Base-by-base conservation (phyloP, 2,888 invertebrate genomes). In the Sarcophaga carnaria region DNA sequence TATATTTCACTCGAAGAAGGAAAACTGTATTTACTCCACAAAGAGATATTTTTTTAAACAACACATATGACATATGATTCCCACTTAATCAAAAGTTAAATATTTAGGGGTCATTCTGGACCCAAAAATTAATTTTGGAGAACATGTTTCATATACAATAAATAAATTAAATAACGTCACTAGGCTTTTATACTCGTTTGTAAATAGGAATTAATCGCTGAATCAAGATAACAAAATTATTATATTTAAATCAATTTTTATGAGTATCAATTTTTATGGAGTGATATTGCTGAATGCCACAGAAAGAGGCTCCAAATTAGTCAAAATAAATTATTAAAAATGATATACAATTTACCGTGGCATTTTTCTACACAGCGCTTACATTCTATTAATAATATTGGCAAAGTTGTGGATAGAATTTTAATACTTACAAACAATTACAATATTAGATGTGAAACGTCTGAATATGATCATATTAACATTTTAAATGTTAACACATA, bases 91-190 rank as follows among this genome's bases (percentile, higher is more conserved):
- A 27, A 27, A 27, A 27, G 27, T 27, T 27, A 27, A 27, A 27
- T 27, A 27, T 27, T 27, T 27, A 27, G 27, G 27, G 27, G 4
- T 27, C 27, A 27, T 27, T 27, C 27, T 27, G 27, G 27, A 27
- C 27, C 27, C 4, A 27, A 54, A 70, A 70, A 70, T 54, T 5
- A 70, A 70, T 54, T 54, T 70, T 54, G 70, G 70, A 11, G 54
- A 70, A 25, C 17, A 25, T 17, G 27, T 54, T 25, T 70, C 70
- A 8, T 54, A 54, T 45, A 25, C 2, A 1, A 25, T 25, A 25
- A 25, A 25, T 25, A 25, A 25, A 25, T 25, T 25, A 54, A 70
- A 70, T n/a, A 54, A 22, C 22, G 12, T 54, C 6, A 54, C 25
- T 25, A 70, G 10, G 17, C 54, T 54, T 20, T 54, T 54, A 20